Evolutionary conservation across 1,140 invertebrate genomes (phyloP), one percentile per base, ranked within the genome.

Genomic region (Goniozus legneri): DNA sequence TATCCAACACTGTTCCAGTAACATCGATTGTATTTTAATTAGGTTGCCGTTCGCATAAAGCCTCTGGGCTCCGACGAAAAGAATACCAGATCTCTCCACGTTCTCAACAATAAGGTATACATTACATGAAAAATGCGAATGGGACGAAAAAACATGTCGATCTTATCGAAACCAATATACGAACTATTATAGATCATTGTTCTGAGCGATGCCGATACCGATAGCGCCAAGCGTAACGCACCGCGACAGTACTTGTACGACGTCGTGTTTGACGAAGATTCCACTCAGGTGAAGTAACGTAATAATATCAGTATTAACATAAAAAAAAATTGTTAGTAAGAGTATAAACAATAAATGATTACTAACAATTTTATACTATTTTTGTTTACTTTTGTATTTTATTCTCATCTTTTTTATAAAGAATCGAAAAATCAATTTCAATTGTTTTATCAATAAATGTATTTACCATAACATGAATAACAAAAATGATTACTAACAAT

Each of bases 231-330:
- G 67, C 71, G 84, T 41, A 48, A 44, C 38, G 67, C 71, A 2
- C 84, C 87, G 37, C 84, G 88, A 49, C 87, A 92, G 62, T 96
- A 92, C 75, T 81, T 85, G 0, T 97, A 92, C 69, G 93, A 97
- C 66, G 78, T 85, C 41, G 89, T 90, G 24, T 94, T 96, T 65
- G 82, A 80, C 1, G 87, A 91, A 66, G 80, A 85, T 48, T 83
- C 86, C 3, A 83, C 84, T 2, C 86, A 89, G 78, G 85, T 82
- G 70, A 59, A 56, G 39, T 33, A n/a, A n/a, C n/a, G n/a, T n/a
- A n/a, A n/a, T n/a, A n/a, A n/a, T n/a, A n/a, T n/a, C n/a, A n/a
- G n/a, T n/a, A n/a, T n/a, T n/a, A n/a, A n/a, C n/a, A n/a, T n/a
- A n/a, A n/a, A n/a, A n/a, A n/a, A n/a, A n/a, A n/a, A n/a, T n/a